These are phyloP conservation scores for Antidorcas marsupialis DNA, from an alignment of 2,113 vertebrate genomes.

Conservation along the genomic window DNA sequence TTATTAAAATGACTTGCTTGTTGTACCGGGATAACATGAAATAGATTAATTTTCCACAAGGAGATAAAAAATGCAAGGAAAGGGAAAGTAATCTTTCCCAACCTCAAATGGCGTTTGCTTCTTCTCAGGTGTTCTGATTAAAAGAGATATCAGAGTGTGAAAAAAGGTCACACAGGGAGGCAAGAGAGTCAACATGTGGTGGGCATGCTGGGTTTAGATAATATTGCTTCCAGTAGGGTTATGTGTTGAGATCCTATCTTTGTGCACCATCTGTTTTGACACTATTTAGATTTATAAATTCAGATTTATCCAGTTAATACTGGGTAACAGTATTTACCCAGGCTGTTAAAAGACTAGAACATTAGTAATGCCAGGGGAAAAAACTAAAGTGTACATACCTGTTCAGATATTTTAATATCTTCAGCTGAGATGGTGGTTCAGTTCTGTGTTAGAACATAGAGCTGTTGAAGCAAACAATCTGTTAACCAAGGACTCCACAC, in stretches of 20 bases:
- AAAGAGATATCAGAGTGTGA: background rate
- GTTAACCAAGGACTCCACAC: background rate
- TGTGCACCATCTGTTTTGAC: background rate
- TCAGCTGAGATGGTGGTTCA: background rate
- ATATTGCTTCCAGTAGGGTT: background rate
- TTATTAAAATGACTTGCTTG: slow-evolving; percentile 52
- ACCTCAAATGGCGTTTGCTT: background rate
- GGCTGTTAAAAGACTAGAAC: background rate
- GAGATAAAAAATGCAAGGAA: background rate
- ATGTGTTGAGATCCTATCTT: background rate
- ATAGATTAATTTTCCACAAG: slow-evolving; percentile 53
- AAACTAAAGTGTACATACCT: background rate
- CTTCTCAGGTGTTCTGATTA: slow-evolving; percentile 22
- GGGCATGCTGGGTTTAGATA: background rate
- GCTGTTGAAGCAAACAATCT: background rate
- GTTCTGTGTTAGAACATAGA: background rate
- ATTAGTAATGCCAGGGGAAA: background rate
- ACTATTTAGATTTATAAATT: background rate
- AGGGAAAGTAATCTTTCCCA: background rate
- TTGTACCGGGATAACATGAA: background rate
- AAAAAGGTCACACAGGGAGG: background rate
- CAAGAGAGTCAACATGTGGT: background rate
- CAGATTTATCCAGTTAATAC: background rate
- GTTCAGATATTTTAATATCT: background rate
- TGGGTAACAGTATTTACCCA: background rate